A percentile compares a stretch with the other conserved stretches of the same genome.
phyloP scores from a whole-genome alignment of 2,888 invertebrate species.

The Ochropacha duplaris region DNA sequence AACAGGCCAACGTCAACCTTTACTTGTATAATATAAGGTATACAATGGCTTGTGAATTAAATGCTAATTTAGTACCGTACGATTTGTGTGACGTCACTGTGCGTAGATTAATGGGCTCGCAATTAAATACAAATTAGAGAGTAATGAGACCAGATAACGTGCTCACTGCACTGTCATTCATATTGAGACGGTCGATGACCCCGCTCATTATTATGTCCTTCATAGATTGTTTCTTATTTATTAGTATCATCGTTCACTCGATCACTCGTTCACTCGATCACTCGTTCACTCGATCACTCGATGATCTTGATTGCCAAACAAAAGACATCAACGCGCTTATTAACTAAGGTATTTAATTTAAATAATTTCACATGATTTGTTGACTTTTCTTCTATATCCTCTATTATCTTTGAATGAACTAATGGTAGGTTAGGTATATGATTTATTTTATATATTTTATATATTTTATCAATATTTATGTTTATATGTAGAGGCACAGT shows the following conservation, averaged over 20 bases:
- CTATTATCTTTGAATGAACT: too few species aligned
- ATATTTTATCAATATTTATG: neutral
- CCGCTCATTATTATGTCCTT: neutral
- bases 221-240: neutral
- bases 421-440: too few species aligned
- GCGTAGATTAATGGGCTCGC: constrained; percentile 8
- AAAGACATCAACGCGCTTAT: neutral
- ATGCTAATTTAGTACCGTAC: neutral
- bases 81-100: neutral
- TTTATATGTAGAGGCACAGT: constrained; percentile 4
- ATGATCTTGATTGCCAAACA: constrained; percentile 1
- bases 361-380: neutral
- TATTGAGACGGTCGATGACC: neutral
- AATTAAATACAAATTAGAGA: neutral
- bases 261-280: neutral
- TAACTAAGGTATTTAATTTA: neutral
- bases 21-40: neutral
- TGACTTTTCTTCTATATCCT: neutral
- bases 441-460: too few species aligned
- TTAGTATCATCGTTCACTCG: neutral
- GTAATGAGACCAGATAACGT: neutral
- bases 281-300: neutral
- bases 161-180: neutral
- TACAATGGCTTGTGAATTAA: neutral
- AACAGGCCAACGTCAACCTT: neutral